Conservation (phyloP, 2,888 invertebrate genomes). For the Alloscopus bannaensis region DNA sequence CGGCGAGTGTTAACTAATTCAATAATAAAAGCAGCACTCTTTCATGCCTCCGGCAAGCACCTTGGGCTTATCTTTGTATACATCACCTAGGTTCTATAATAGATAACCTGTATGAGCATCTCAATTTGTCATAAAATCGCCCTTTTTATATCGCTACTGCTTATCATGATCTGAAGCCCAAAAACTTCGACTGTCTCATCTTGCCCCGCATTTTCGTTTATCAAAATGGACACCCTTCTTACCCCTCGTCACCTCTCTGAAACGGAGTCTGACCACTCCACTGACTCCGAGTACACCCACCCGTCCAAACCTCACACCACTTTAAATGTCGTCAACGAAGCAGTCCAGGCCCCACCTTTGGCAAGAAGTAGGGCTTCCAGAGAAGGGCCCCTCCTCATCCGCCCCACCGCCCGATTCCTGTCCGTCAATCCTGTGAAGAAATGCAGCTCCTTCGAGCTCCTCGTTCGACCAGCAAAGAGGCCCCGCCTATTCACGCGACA, state of each 20-base stretch:
- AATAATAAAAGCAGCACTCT: neutral
- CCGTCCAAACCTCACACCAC: neutral
- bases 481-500: neutral
- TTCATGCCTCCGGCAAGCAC: neutral
- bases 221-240: constrained; percentile 12
- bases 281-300: neutral
- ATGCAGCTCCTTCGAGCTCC: constrained; percentile 1
- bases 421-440: neutral
- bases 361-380: neutral
- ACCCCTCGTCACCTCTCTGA: neutral
- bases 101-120: too few species aligned
- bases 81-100: too few species aligned
- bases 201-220: neutral
- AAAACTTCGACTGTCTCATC: neutral
- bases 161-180: neutral
- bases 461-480: neutral
- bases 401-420: constrained; percentile 7
- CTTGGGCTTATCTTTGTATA: neutral
- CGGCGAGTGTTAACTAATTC: too few species aligned
- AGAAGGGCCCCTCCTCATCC: neutral
- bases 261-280: neutral
- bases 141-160: neutral
- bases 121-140: too few species aligned
- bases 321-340: neutral
- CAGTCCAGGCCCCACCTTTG: neutral